Base-by-base conservation (phyloP, 2,113 vertebrate genomes). In the Pelodiscus sinensis region DNA sequence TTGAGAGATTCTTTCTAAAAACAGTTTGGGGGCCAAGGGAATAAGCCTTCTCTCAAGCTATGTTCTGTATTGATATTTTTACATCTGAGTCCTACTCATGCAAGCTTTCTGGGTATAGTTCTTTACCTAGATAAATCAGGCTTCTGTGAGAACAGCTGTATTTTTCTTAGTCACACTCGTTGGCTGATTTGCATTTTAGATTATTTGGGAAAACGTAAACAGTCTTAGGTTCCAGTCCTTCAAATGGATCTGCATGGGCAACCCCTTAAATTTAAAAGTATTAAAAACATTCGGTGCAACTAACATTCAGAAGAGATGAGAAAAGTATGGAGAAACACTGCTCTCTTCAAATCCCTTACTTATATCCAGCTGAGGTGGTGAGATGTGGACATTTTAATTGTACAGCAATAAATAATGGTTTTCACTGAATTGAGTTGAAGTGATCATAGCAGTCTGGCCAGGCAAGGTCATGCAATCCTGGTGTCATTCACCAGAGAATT, bases 121-220 rank as follows among this genome's bases (percentile, higher is more conserved):
- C 84, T 85, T 82, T 80, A 92, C 73, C 86, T 44, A 75, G 71
- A 44, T 75, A 44, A 11, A 19, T 94, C 44, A 95, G 0, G 0
- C 65, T 10, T 85, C 81, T 94, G 13, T 56, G 85, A 93, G 88
- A 91, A 90, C 96, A 96, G 95, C 96, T 96, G 95, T 96, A 92
- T 95, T 96, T 94, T 95, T 94, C 95, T 96, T 95, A 96, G 95
- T 91, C 91, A 93, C 31, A 6, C 92, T 95, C 80, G 68, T 44
- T 44, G 44, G 44, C 1, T 90, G 90, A 93, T 95, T 88, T 92
- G 93, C 95, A 65, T 82, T 95, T 95, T 57, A 88, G 91, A 95
- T 93, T 94, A 96, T 90, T 96, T 90, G 95, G 93, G 88, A 82
- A 93, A 96, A 96, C 44, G 95, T 95, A 97, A 97, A 95, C 95